Conservation (phyloP, 2,888 invertebrate genomes). For the Portevinia maculata region DNA sequence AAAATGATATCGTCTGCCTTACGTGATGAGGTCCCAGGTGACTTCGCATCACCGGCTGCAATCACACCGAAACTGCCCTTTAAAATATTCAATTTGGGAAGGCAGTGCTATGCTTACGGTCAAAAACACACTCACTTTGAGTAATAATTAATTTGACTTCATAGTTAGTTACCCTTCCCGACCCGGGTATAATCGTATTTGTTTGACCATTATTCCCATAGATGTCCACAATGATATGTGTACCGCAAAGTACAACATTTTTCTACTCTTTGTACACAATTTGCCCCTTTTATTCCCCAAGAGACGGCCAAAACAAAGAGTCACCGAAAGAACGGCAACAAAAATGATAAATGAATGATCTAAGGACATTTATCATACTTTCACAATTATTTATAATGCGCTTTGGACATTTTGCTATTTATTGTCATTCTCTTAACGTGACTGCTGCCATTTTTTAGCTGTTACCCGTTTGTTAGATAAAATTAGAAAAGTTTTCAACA, state of each 20-base stretch:
- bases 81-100: not conserved
- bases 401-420: conserved; percentile 60
- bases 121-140: too few relatives aligned
- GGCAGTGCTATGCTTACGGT: not conserved
- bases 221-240: conserved; percentile 35
- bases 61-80: too few relatives aligned
- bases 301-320: conserved; percentile 3
- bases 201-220: conserved; percentile 38
- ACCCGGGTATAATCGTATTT: too few relatives aligned
- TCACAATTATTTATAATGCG: conserved; percentile 65
- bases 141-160: too few relatives aligned
- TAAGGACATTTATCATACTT: conserved; percentile 65
- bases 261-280: not conserved
- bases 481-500: conserved; percentile 32
- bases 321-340: not conserved
- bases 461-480: not conserved
- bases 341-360: conserved; percentile 62
- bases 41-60: too few relatives aligned
- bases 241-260: conserved; percentile 15
- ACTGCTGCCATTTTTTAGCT: conserved; percentile 10
- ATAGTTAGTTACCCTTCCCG: too few relatives aligned
- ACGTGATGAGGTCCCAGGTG: too few relatives aligned
- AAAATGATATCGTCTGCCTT: too few relatives aligned
- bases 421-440: conserved; percentile 39
- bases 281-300: conserved; percentile 11